Percentiles rank a stretch among this genome's conserved stretches.
phyloP scores from a whole-genome alignment of 2,113 vertebrate species.

The Pteropus alecto region DNA sequence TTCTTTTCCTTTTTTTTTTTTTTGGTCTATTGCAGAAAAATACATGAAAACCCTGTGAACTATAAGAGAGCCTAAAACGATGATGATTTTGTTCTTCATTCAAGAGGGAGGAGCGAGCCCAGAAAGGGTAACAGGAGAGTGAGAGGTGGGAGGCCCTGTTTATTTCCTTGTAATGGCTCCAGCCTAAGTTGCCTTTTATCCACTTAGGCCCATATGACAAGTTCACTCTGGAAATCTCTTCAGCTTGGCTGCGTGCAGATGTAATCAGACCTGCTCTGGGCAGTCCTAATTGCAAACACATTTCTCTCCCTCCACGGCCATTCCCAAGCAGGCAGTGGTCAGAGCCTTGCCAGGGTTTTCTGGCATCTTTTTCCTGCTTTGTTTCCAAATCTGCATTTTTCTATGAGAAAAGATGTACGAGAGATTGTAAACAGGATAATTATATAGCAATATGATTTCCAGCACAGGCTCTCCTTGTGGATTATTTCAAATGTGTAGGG shows the following conservation, averaged over 20 bases:
- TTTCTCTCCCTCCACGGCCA: slow-evolving; percentile 79
- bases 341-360: slow-evolving; percentile 80
- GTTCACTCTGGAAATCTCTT: slow-evolving; percentile 78
- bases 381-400: slow-evolving; percentile 84
- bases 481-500: slow-evolving; percentile 67
- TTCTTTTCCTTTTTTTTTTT: slow-evolving; percentile 24
- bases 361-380: slow-evolving; percentile 80
- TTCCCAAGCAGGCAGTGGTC: slow-evolving; percentile 77
- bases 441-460: slow-evolving; percentile 73
- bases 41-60: neutral
- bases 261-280: slow-evolving; percentile 79
- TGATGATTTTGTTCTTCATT: slow-evolving; percentile 56
- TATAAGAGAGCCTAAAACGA: neutral
- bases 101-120: slow-evolving; percentile 28
- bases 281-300: slow-evolving; percentile 85
- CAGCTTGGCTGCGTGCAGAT: slow-evolving; percentile 76
- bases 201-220: slow-evolving; percentile 67
- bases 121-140: neutral
- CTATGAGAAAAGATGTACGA: slow-evolving; percentile 82
- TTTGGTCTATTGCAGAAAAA: slow-evolving; percentile 18
- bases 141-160: slow-evolving; percentile 40
- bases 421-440: slow-evolving; percentile 83
- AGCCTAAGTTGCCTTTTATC: slow-evolving; percentile 70
- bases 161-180: slow-evolving; percentile 62
- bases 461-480: slow-evolving; percentile 67